A percentile compares a stretch with the other conserved stretches of the same genome.
Conservation (phyloP, 2,888 invertebrate genomes). For the Aspidiotus destructor region DNA sequence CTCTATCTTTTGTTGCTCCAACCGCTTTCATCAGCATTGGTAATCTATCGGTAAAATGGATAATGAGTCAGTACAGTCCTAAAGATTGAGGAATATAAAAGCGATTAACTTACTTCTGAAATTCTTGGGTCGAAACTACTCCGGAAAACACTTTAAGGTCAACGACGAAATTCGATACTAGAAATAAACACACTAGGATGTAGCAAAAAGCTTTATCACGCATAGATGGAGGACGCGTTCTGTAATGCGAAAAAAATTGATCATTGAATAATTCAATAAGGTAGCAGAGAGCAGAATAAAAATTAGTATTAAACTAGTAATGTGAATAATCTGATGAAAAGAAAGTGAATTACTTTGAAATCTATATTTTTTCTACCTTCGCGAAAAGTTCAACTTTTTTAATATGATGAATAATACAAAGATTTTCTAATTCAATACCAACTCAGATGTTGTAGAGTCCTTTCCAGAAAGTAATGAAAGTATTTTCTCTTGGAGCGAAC, state of each 20-base stretch:
- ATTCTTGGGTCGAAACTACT: not conserved
- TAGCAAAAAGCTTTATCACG: constrained; percentile 26
- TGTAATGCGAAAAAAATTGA: not conserved
- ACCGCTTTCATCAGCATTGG: constrained; percentile 15
- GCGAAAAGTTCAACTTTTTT: no score
- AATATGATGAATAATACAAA: no score
- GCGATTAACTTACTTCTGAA: constrained; percentile 9
- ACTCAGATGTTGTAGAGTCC: no score
- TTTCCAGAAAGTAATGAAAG: no score
- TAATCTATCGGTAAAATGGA: constrained; percentile 7
- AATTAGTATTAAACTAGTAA: not conserved
- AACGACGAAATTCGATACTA: constrained; percentile 1
- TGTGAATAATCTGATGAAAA: no score
- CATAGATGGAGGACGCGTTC: constrained; percentile 11
- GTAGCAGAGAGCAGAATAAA: not conserved
- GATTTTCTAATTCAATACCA: no score
- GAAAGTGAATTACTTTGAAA: not conserved
- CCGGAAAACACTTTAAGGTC: constrained; percentile 11
- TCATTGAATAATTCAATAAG: not conserved
- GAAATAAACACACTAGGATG: constrained; percentile 9
- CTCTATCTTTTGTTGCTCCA: constrained; percentile 6
- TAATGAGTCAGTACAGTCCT: not conserved
- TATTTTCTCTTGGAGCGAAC: no score
- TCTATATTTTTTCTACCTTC: not conserved
- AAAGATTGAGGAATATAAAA: not conserved